phyloP scores from a whole-genome alignment of 2,888 invertebrate species.

The Erebia palarica region DNA sequence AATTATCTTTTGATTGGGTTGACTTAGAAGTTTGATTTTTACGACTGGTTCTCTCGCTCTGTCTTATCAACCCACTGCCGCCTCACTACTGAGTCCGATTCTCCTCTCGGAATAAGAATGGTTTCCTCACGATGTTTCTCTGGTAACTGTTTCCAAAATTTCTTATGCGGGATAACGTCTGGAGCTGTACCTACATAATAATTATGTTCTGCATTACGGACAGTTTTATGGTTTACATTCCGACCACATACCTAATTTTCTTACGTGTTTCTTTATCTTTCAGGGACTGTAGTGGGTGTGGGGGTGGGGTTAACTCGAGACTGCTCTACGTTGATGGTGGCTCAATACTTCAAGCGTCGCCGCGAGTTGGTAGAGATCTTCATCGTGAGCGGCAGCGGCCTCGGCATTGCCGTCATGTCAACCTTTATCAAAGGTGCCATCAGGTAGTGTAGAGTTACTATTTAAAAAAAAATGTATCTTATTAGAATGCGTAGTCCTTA shows the following conservation, averaged over 20 bases:
- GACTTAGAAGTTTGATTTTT: no score
- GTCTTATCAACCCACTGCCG: no score
- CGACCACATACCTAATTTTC: background rate
- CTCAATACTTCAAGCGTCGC: conserved; percentile 93
- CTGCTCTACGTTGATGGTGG: conserved; percentile 94
- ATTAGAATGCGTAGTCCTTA: background rate
- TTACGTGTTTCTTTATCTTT: conserved; percentile 34
- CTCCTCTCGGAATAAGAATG: no score
- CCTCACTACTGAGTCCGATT: no score
- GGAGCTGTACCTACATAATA: no score
- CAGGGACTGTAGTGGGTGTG: conserved; percentile 87
- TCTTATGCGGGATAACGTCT: no score
- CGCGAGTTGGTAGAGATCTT: conserved; percentile 94
- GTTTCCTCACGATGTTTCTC: no score
- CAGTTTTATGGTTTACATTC: background rate
- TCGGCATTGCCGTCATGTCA: conserved; percentile 93
- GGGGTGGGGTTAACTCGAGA: conserved; percentile 93
- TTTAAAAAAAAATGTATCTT: background rate
- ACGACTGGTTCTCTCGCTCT: no score
- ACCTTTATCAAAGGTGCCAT: conserved; percentile 90
- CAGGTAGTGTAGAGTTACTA: conserved; percentile 75
- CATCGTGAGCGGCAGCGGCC: conserved; percentile 92
- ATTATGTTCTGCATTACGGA: no score
- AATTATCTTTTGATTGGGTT: no score
- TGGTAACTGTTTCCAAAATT: no score